Percentiles rank a stretch among this genome's conserved stretches.
Conservation (phyloP, 1,140 invertebrate species). For the Achroia grisella region DNA sequence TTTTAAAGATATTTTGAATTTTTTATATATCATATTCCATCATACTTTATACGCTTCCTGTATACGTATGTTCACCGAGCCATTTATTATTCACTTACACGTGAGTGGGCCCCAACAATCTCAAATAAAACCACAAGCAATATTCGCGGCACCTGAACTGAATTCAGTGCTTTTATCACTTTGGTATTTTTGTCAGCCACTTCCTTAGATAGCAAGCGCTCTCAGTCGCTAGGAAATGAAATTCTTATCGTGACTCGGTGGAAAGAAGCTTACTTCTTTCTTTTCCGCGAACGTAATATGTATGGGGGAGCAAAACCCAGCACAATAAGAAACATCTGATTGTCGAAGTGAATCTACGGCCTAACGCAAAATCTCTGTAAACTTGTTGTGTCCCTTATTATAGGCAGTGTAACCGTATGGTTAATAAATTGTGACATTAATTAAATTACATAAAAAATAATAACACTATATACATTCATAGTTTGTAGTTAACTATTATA, state of each 20-base stretch:
- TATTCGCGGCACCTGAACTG: constrained; percentile 39
- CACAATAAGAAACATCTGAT: constrained; percentile 62
- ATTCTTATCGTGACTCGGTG: constrained; percentile 67
- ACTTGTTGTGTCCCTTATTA: too few relatives aligned
- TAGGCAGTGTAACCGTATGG: too few relatives aligned
- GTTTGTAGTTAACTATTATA: too few relatives aligned
- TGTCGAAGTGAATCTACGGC: constrained; percentile 45
- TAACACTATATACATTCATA: too few relatives aligned
- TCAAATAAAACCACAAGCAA: constrained; percentile 31
- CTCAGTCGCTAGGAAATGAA: constrained; percentile 66
- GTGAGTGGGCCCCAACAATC: constrained; percentile 6
- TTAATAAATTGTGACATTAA: too few relatives aligned
- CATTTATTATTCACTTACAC: neutral
- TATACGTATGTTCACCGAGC: too few relatives aligned
- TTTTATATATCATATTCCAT: too few relatives aligned
- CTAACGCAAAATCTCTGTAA: constrained; percentile 27
- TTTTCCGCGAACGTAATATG: constrained; percentile 66
- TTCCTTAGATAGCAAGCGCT: constrained; percentile 61
- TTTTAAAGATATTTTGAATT: too few relatives aligned
- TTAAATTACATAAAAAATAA: too few relatives aligned
- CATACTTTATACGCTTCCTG: too few relatives aligned
- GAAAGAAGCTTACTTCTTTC: constrained; percentile 61
- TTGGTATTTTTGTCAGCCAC: constrained; percentile 65
- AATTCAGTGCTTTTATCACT: constrained; percentile 67
- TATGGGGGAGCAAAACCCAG: constrained; percentile 26